Evolutionary conservation across 2,113 vertebrate species (phyloP).

Genomic region (Gila orcuttii): DNA sequence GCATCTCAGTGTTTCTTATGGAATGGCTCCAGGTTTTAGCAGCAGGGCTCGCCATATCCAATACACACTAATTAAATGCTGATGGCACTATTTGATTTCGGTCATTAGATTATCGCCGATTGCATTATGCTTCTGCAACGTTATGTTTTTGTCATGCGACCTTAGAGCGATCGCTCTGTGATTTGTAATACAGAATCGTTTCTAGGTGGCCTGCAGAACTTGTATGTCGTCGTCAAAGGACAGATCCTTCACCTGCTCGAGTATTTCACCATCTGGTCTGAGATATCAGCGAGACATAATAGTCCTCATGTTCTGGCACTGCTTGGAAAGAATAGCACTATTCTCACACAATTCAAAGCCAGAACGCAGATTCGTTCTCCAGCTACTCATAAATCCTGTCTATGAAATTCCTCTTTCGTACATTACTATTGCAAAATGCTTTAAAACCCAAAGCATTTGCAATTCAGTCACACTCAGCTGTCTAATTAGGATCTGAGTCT

Average conservation of each 20-base stretch:
- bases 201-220: slow-evolving; percentile 35
- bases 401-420: slow-evolving; percentile 35
- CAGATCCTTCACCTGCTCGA: slow-evolving; percentile 37
- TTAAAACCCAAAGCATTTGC: background rate
- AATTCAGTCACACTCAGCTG: slow-evolving; percentile 10
- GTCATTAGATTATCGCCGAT: slow-evolving; percentile 51
- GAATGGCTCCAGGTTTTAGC: slow-evolving; percentile 43
- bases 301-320: slow-evolving; percentile 24
- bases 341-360: slow-evolving; percentile 13
- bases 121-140: slow-evolving; percentile 16
- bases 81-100: slow-evolving; percentile 60
- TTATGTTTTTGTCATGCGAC: background rate
- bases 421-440: background rate
- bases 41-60: slow-evolving; percentile 46
- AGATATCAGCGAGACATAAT: slow-evolving; percentile 40
- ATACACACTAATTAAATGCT: slow-evolving; percentile 61
- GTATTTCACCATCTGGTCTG: slow-evolving; percentile 55
- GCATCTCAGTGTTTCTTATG: slow-evolving; percentile 51
- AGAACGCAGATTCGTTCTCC: slow-evolving; percentile 42
- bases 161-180: background rate
- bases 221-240: slow-evolving; percentile 36
- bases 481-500: slow-evolving; percentile 24
- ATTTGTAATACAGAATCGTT: slow-evolving; percentile 4
- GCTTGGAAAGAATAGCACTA: slow-evolving; percentile 13
- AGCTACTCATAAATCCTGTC: slow-evolving; percentile 43